Evolutionary conservation across 2,113 vertebrate genomes (phyloP).

Genomic region (Gallinago undulata): DNA sequence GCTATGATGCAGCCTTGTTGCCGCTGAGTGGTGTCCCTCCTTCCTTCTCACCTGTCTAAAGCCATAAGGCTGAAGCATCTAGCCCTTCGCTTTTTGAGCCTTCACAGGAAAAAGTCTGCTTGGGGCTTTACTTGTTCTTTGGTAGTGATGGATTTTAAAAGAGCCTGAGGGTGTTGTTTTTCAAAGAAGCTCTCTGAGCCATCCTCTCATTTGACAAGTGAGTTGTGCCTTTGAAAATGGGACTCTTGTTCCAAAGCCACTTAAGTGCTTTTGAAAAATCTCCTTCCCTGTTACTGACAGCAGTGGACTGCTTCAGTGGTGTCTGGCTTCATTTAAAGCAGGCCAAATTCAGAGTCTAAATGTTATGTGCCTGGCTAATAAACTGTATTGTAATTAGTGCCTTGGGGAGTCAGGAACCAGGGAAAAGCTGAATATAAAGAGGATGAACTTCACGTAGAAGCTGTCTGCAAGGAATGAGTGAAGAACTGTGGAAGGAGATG

Average conservation of each 20-base stretch:
- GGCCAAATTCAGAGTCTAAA: background rate
- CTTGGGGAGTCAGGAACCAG: background rate
- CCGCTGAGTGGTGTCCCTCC: background rate
- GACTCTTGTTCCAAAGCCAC: background rate
- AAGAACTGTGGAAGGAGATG: background rate
- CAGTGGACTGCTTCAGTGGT: background rate
- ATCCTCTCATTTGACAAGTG: background rate
- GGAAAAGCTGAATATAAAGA: background rate
- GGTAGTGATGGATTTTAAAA: background rate
- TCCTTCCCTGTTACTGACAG: background rate
- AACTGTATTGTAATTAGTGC: constrained; percentile 27
- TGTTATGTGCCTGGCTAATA: constrained; percentile 5
- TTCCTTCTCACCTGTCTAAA: background rate
- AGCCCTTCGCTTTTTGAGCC: background rate
- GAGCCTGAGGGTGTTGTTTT: constrained; percentile 6
- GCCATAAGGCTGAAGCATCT: background rate
- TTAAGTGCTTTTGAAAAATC: constrained; percentile 8
- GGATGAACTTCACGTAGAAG: background rate
- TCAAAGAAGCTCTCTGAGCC: background rate
- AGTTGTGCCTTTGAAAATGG: constrained; percentile 25
- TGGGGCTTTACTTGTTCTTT: background rate
- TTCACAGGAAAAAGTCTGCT: background rate
- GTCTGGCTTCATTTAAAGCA: background rate
- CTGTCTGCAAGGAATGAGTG: background rate
- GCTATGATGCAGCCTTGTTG: background rate